phyloP scores from a whole-genome alignment of 2,797 vertebrate species.

The Presbytis comata region DNA sequence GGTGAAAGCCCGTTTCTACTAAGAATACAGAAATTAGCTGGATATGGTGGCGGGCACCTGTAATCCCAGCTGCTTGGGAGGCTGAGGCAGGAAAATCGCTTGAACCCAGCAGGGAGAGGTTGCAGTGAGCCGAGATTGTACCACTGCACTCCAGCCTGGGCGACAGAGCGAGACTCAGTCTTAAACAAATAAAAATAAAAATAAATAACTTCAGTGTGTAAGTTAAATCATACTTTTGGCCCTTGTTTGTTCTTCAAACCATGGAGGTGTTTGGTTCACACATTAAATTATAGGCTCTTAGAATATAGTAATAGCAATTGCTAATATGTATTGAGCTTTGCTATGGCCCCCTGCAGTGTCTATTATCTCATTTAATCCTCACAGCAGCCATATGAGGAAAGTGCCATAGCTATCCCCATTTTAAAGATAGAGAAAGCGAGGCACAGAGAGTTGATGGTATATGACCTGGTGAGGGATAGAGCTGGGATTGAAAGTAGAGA shows the following conservation, averaged over 20 bases:
- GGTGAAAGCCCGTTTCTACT: neutral
- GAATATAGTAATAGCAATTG: neutral
- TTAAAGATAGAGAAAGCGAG: neutral
- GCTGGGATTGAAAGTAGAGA: neutral
- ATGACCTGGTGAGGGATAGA: neutral
- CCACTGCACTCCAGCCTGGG: neutral
- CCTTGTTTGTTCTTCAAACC: neutral
- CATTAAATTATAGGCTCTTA: neutral
- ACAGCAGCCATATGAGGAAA: neutral
- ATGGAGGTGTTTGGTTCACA: neutral
- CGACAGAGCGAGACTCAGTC: neutral
- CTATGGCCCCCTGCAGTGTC: neutral
- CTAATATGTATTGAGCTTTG: neutral
- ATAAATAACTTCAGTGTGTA: neutral
- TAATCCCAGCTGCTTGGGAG: neutral
- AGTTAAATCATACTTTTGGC: neutral
- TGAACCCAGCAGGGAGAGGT: neutral
- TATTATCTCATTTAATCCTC: neutral
- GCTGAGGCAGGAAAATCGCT: neutral
- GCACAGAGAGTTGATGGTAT: neutral
- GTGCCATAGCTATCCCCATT: neutral
- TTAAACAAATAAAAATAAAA: neutral
- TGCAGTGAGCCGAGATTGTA: rapidly evolving
- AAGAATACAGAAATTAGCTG: neutral
- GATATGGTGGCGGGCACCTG: neutral